Evolutionary conservation across 2,888 invertebrate species (phyloP), one percentile per base, ranked within the genome.

Genomic region (Abrostola tripartita): DNA sequence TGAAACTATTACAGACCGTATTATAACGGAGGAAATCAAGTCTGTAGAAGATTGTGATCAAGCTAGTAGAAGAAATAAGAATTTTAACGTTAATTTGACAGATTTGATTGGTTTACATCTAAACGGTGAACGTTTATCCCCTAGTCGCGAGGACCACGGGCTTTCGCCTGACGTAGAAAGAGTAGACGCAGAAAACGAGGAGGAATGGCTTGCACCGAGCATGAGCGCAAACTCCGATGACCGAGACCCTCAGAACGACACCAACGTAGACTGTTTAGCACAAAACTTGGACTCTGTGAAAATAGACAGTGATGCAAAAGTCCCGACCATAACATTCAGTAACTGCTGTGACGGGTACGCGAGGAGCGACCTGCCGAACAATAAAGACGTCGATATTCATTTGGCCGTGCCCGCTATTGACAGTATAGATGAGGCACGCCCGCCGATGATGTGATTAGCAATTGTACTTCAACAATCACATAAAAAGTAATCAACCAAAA

Each of bases 311-410:
- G 89, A 93, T 90, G 90, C 82, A 51, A 90, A 91, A 74, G 88
- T 94, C 64, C 95, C 95, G 51, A 85, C 88, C 68, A 95, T 95
- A 90, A 94, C 95, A 73, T 93, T 94, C 82, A 94, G 93, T 81
- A 91, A 94, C 86, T 95, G 93, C 89, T 90, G 92, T 74, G 94
- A 94, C 81, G 87, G 87, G 68, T 84, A 85, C 75, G 80, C 78
- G 57, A 85, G 88, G 69, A 85, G 82, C 73, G 88, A 90, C 69
- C 76, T 74, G 61, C 84, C 91, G 12, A 84, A 88, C 86, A 91
- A 90, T 87, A 86, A 87, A 40, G 88, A 90, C 71, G 90, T 90
- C 68, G 88, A 85, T 68, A 88, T 92, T 74, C 89, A 92, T 82
- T 84, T 94, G 76, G 84, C 92, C 87, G 94, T 95, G 87, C 95